These are phyloP conservation scores for Phthorimaea operculella DNA, from an alignment of 1,140 invertebrate genomes.

Conservation along the genomic window DNA sequence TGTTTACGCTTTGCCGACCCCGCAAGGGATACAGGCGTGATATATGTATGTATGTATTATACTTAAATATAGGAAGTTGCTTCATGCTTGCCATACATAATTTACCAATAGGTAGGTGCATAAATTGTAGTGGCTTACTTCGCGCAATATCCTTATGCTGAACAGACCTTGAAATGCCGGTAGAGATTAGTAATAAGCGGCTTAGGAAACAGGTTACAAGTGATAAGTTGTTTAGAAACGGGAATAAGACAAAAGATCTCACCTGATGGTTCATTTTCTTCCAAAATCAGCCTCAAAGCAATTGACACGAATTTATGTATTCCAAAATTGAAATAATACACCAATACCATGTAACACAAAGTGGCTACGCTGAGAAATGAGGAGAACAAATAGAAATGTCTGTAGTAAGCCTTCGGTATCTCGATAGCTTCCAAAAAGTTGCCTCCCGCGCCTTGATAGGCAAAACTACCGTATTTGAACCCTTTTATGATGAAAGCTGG, in stretches of 20 bases:
- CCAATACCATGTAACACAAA: conserved; percentile 61
- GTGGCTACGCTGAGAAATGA: conserved; percentile 64
- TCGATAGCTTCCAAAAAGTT: conserved; percentile 67
- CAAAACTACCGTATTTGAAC: conserved; percentile 77
- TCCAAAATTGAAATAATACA: conserved; percentile 65
- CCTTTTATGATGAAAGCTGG: conserved; percentile 71
- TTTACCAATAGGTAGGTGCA: no score
- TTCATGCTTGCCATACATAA: no score
- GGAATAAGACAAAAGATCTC: conserved; percentile 15
- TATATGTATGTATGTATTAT: no score
- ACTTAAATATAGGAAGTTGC: no score
- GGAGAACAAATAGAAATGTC: conserved; percentile 79
- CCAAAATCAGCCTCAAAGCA: conserved; percentile 63
- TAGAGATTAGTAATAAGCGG: background rate
- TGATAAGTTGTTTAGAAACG: background rate
- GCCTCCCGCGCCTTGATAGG: conserved; percentile 63
- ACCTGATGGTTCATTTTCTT: conserved; percentile 69
- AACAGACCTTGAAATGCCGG: no score
- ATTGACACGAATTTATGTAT: conserved; percentile 59
- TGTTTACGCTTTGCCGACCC: no score
- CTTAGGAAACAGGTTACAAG: background rate
- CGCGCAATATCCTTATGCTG: no score
- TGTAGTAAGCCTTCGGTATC: conserved; percentile 80
- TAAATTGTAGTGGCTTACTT: no score
- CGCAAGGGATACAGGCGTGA: no score